A percentile compares a stretch with the other conserved stretches of the same genome.
Conservation (phyloP, 92 coral and sea anemone genomes). For the Zoanthus gigantus region DNA sequence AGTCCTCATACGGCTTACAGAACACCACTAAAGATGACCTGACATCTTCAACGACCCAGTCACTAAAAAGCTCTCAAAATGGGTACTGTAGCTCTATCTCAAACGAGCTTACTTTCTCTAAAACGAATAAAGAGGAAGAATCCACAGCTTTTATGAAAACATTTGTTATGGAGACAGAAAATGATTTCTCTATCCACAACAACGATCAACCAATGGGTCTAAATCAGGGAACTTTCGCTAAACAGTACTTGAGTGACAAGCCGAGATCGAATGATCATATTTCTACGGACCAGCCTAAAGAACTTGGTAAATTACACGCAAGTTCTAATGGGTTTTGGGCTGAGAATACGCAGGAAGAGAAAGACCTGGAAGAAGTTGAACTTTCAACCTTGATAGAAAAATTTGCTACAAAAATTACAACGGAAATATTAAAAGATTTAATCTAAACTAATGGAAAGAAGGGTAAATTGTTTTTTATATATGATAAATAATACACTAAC, state of each 20-base stretch:
- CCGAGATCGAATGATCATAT: background rate
- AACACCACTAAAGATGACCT: background rate
- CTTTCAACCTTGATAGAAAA: background rate
- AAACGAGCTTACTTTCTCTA: background rate
- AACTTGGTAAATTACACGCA: background rate
- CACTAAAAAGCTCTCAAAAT: background rate
- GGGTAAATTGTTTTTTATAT: background rate
- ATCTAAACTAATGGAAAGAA: background rate
- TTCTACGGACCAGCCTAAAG: background rate
- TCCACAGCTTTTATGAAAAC: background rate
- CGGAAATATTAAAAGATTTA: conserved; percentile 16
- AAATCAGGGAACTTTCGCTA: background rate
- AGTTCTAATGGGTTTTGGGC: background rate
- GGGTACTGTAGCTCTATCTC: background rate
- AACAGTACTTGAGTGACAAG: background rate
- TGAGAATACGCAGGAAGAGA: background rate
- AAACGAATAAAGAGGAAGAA: background rate
- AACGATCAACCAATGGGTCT: background rate
- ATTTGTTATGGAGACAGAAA: background rate
- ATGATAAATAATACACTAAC: background rate
- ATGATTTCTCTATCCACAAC: background rate
- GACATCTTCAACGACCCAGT: background rate
- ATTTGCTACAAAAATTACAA: conserved; percentile 12
- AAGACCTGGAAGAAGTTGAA: background rate
- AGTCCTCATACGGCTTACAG: background rate